phyloP scores from a whole-genome alignment of 2,888 invertebrate species.

The Fissipunctia ypsillon region DNA sequence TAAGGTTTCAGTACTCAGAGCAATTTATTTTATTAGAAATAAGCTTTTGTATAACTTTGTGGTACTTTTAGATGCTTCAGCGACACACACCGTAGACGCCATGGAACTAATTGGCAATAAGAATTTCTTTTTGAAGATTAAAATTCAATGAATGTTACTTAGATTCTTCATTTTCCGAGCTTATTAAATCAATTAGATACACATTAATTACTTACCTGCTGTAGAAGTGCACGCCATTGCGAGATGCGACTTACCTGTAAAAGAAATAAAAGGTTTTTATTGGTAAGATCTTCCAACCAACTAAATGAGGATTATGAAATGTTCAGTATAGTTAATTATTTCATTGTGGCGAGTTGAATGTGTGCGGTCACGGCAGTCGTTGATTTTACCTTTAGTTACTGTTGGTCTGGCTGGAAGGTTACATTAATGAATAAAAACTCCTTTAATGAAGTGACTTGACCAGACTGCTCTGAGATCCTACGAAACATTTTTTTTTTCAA shows the following conservation, averaged over 20 bases:
- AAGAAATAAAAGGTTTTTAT: background rate
- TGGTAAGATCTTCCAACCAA: background rate
- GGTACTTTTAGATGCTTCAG: constrained; percentile 11
- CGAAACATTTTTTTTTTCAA: too few species aligned
- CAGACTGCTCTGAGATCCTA: background rate
- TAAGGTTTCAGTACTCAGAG: constrained; percentile 22
- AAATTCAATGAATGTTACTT: background rate
- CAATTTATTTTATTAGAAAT: background rate
- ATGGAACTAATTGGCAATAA: too few species aligned
- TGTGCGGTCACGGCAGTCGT: constrained; percentile 3
- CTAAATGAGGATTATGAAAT: background rate
- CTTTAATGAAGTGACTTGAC: background rate
- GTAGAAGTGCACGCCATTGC: background rate
- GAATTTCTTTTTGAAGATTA: background rate
- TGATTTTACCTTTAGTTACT: background rate
- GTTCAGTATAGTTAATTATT: background rate
- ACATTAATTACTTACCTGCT: constrained; percentile 12
- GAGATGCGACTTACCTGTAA: constrained; percentile 39
- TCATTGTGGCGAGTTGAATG: background rate
- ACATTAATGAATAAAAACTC: constrained; percentile 5
- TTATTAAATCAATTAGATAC: background rate
- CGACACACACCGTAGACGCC: background rate
- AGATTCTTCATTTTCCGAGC: background rate
- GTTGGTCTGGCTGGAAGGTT: background rate
- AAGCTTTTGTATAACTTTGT: background rate